A percentile compares a stretch with the other conserved stretches of the same genome.
Evolutionary conservation across 2,888 invertebrate species (phyloP).

Genomic region (Ennomos fuscantarius): DNA sequence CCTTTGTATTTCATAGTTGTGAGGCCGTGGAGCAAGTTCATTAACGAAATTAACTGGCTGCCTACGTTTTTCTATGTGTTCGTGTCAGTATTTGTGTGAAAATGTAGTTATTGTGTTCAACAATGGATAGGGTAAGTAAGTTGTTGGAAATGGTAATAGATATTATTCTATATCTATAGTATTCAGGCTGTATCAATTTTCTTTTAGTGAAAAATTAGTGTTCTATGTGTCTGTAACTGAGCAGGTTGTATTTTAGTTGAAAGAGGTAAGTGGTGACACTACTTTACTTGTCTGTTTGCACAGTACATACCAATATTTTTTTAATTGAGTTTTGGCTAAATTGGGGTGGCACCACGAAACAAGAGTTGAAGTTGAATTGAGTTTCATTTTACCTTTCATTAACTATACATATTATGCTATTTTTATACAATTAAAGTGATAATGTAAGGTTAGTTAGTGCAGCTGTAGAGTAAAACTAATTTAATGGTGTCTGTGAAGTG

Average conservation of each 20-base stretch:
- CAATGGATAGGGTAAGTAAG: constrained; percentile 27
- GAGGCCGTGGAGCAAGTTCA: constrained; percentile 62
- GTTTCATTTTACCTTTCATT: too few relatives aligned
- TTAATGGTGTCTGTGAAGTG: too few relatives aligned
- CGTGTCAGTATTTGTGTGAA: constrained; percentile 67
- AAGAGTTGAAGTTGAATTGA: too few relatives aligned
- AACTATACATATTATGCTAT: too few relatives aligned
- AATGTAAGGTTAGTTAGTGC: too few relatives aligned
- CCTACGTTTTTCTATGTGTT: constrained; percentile 54
- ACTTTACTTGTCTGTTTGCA: too few relatives aligned
- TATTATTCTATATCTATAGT: background rate
- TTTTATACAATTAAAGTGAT: too few relatives aligned
- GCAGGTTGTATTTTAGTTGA: constrained; percentile 1
- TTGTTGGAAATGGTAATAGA: constrained; percentile 11
- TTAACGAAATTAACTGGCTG: constrained; percentile 65
- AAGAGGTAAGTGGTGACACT: too few relatives aligned
- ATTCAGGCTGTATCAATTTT: constrained; percentile 15
- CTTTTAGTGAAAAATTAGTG: constrained; percentile 9
- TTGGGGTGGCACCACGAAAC: too few relatives aligned
- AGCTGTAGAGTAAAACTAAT: too few relatives aligned
- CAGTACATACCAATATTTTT: too few relatives aligned
- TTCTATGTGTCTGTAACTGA: background rate
- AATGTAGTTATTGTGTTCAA: constrained; percentile 53
- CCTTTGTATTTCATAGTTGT: constrained; percentile 69
- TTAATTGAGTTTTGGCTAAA: too few relatives aligned